Conservation (phyloP, 2,113 vertebrate species). For the Falcunculus frontatus region DNA sequence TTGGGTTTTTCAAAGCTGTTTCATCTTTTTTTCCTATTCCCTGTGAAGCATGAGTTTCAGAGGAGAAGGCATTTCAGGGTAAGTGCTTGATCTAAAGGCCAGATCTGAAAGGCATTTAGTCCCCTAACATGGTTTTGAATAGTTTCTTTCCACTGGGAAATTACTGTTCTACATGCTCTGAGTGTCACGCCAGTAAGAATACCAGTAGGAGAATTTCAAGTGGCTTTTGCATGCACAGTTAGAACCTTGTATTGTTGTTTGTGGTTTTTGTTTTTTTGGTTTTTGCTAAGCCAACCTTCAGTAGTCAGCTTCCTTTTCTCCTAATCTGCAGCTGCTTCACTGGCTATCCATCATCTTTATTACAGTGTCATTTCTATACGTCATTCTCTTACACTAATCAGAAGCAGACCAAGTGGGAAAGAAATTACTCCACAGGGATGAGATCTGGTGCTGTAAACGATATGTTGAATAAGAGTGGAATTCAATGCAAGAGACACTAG, state of each 20-base stretch:
- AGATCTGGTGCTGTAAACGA: neutral
- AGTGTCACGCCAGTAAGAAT: neutral
- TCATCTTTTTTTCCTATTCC: constrained; percentile 11
- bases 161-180: neutral
- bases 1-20: constrained; percentile 7
- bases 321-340: constrained; percentile 16
- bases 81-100: neutral
- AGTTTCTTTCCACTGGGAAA: neutral
- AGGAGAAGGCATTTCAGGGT: neutral
- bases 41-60: neutral
- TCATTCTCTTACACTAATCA: constrained; percentile 35
- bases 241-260: neutral
- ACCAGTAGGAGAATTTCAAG: neutral
- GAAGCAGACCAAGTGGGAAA: constrained; percentile 26
- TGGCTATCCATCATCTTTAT: constrained; percentile 33
- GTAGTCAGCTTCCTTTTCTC: constrained; percentile 13
- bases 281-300: neutral
- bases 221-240: neutral
- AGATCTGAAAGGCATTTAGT: neutral
- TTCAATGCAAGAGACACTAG: neutral
- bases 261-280: neutral
- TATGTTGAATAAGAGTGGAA: constrained; percentile 2
- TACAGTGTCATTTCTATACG: neutral
- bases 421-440: constrained; percentile 26
- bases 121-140: neutral